Evolutionary conservation across 1,140 invertebrate genomes (phyloP), one percentile per base, ranked within the genome.

Genomic region (Chironomus striatipennis): DNA sequence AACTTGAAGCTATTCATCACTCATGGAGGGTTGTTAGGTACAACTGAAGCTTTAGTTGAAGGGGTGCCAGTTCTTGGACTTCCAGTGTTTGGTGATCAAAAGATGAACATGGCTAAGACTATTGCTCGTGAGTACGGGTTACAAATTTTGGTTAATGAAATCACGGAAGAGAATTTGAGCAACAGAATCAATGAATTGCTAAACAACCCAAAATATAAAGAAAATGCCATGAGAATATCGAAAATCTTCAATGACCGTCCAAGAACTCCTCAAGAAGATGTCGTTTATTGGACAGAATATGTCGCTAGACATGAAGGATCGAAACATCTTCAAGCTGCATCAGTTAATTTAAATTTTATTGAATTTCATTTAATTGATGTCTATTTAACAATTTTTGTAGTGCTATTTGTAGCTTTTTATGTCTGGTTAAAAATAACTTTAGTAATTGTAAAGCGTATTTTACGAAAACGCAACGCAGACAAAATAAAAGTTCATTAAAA

Each of bases 1-100:
- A 91, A 91, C 74, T 80, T 90, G 2, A 87, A 86, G 78, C 83
- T 86, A 0, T 91, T 93, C 77, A 88, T 93, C 18, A 90, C 89
- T 0, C 90, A 93, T 78, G 90, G 89, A n/a, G 91, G 92, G 18
- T 81, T 88, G 57, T 85, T 90, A 64, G 90, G 90, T 64, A 83
- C 89, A 10, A 86, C 89, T 74, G 91, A 93, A 82, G 86, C 90
- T 1, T 80, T 91, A 7, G 88, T 89, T 81, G 87, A 90, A 77
- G 88, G 86, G 77, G 86, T 90, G 5, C 91, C 90, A 9, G 83
- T 90, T n/a, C 82, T 91, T 18, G 88, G 87, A 5, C 82, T 90
- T 73, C 90, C 90, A 20, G 80, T 90, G 43, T 85, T 87, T 70
- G 83, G 82, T 17, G 87, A 89, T 77, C 88, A 90, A 77, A 79